These are phyloP conservation scores for Nothoprocta pentlandii DNA, from an alignment of 2,113 vertebrate species.

Conservation along the genomic window DNA sequence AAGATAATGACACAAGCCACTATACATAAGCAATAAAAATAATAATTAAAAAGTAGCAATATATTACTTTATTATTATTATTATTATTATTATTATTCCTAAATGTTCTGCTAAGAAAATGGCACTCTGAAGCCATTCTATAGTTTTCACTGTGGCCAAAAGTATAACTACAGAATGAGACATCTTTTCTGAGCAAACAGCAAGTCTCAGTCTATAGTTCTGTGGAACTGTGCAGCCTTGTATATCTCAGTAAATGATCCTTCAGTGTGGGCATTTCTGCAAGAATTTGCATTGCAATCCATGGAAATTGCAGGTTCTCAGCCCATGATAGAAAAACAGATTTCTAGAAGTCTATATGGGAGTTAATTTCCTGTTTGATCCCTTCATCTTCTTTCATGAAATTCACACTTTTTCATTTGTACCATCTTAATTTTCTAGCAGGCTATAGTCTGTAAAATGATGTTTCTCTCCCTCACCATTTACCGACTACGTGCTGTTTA, in stretches of 20 bases:
- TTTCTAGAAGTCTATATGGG: neutral
- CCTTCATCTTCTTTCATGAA: neutral
- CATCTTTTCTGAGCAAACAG: neutral
- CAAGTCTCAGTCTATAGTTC: neutral
- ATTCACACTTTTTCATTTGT: constrained; percentile 14
- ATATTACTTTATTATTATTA: neutral
- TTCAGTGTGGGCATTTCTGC: neutral
- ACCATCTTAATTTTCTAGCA: constrained; percentile 17
- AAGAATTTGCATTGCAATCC: neutral
- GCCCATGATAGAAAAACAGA: neutral
- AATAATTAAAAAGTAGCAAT: too few relatives aligned
- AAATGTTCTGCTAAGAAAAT: neutral
- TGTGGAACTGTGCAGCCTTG: neutral
- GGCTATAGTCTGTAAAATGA: neutral
- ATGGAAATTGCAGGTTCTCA: neutral
- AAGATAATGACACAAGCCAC: neutral
- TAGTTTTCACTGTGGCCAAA: neutral
- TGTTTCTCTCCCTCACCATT: neutral
- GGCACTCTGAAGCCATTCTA: neutral
- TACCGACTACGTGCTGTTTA: neutral
- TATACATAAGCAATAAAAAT: neutral
- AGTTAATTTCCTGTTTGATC: neutral
- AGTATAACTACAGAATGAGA: neutral
- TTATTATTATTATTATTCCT: neutral
- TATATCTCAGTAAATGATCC: neutral